Percentiles rank a stretch among this genome's conserved stretches.
These are phyloP conservation scores for Hydrochoerus hydrochaeris DNA, from an alignment of 2,113 vertebrate genomes.

Conservation along the genomic window DNA sequence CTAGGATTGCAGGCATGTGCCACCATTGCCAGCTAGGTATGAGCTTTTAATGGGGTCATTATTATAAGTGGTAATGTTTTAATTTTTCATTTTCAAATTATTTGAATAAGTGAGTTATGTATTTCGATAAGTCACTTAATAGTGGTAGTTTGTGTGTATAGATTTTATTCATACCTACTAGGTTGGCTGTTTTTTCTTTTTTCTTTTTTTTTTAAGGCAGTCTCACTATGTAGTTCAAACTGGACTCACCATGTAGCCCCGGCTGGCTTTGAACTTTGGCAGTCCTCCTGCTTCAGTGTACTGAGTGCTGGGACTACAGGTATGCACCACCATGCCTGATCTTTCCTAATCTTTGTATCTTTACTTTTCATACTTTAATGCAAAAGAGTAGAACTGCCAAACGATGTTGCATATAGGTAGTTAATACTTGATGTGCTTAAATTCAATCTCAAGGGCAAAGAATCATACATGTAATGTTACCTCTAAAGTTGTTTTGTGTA, in stretches of 20 bases:
- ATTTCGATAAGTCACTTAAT: background rate
- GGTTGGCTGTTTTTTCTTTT: background rate
- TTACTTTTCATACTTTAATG: background rate
- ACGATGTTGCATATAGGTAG: background rate
- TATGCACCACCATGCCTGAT: background rate
- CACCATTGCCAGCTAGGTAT: background rate
- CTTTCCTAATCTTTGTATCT: background rate
- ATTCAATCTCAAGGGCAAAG: background rate
- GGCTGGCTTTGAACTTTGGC: background rate
- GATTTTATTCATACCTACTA: background rate
- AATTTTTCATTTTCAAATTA: conserved; percentile 20
- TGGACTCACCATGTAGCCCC: no score
- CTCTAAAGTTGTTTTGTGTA: background rate
- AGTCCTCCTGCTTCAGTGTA: background rate
- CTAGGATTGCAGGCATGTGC: no score
- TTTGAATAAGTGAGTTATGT: background rate
- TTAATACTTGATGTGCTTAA: background rate
- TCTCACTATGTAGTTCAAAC: no score
- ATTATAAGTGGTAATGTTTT: background rate
- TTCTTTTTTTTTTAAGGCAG: no score
- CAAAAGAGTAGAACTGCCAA: background rate
- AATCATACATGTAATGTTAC: background rate
- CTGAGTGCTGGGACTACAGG: background rate
- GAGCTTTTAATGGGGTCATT: background rate
- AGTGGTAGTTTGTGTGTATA: background rate